Percentiles rank a stretch among this genome's conserved stretches.
Evolutionary conservation across 2,797 vertebrate genomes (phyloP).

Genomic region (Trichosurus vulpecula): DNA sequence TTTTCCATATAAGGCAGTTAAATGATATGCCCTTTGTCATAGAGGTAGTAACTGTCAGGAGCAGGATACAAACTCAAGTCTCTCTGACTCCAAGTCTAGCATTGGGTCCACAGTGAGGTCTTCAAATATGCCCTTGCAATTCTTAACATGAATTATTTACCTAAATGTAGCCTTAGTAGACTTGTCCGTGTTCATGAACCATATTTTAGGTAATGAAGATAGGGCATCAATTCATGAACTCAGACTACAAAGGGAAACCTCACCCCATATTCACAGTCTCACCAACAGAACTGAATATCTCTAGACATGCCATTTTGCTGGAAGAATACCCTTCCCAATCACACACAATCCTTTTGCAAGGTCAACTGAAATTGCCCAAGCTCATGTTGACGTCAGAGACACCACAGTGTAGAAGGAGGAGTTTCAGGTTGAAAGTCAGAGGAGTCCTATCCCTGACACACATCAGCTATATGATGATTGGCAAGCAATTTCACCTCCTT

Average conservation of each 20-base stretch:
- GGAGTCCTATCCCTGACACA: not conserved
- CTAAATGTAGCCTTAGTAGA: not conserved
- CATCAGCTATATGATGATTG: not conserved
- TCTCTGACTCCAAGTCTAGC: not conserved
- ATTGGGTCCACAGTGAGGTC: too few relatives aligned
- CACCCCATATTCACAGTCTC: not conserved
- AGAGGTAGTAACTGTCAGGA: not conserved
- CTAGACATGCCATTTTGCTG: not conserved
- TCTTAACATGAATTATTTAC: too few relatives aligned
- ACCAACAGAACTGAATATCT: not conserved
- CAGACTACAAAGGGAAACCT: not conserved
- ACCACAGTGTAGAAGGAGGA: not conserved
- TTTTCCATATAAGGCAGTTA: not conserved
- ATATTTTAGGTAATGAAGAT: not conserved
- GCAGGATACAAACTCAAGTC: too few relatives aligned
- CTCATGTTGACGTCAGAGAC: not conserved
- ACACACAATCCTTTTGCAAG: not conserved
- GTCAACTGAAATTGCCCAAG: not conserved
- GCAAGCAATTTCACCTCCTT: not conserved
- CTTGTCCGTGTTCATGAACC: not conserved
- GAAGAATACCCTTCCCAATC: not conserved
- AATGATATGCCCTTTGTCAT: not conserved
- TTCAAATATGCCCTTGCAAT: too few relatives aligned
- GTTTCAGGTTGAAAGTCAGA: not conserved
- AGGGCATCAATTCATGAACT: too few relatives aligned